These are phyloP conservation scores for Xylota segnis DNA, from an alignment of 2,888 invertebrate species.

Conservation along the genomic window DNA sequence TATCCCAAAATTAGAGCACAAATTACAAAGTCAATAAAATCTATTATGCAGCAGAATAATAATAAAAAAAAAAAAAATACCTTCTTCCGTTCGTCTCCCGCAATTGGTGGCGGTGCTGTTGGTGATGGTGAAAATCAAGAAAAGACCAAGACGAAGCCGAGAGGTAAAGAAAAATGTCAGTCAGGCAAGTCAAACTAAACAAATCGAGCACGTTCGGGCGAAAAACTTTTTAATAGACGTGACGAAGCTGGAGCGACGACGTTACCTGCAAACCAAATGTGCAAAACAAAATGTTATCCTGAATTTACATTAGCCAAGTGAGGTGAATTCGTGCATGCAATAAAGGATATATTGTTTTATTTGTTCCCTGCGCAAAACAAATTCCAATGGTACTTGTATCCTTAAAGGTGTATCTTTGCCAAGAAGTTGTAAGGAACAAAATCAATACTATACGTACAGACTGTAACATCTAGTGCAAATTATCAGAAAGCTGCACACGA, in stretches of 20 bases:
- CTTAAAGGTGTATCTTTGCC: constrained; percentile 12
- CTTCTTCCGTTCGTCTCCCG: neutral
- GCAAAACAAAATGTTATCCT: constrained; percentile 76
- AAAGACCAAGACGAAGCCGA: constrained; percentile 19
- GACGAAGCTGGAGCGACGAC: constrained; percentile 74
- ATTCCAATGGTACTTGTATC: constrained; percentile 25
- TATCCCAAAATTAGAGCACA: constrained; percentile 67
- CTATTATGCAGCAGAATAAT: constrained; percentile 69
- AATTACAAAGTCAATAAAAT: constrained; percentile 76
- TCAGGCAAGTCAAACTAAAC: constrained; percentile 76
- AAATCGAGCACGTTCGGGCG: constrained; percentile 74
- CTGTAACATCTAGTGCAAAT: constrained; percentile 60
- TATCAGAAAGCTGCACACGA: constrained; percentile 63
- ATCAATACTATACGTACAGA: too few relatives aligned
- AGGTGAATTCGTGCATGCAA: constrained; percentile 77
- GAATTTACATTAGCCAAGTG: constrained; percentile 77
- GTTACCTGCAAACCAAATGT: constrained; percentile 77
- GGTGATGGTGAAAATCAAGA: constrained; percentile 52
- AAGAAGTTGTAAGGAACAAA: constrained; percentile 29
- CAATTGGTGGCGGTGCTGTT: too few relatives aligned
- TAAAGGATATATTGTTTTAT: constrained; percentile 77
- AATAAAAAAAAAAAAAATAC: constrained; percentile 28
- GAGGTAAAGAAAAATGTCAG: constrained; percentile 69
- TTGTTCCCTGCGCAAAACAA: constrained; percentile 45
- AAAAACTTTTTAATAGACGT: constrained; percentile 76